phyloP scores from a whole-genome alignment of 2,888 invertebrate species.

The Lypha dubia region DNA sequence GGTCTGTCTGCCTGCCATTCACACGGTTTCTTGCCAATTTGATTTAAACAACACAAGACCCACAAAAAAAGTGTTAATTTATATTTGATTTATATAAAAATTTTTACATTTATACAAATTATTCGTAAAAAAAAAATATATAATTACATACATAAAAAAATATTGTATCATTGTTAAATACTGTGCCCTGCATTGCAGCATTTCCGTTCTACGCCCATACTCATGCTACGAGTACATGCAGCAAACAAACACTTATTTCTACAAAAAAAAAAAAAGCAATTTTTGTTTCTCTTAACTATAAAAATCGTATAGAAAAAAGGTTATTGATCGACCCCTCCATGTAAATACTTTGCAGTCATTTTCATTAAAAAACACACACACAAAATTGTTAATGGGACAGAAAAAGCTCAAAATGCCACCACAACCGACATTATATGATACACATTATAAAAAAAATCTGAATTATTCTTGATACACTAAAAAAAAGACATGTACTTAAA shows the following conservation, averaged over 20 bases:
- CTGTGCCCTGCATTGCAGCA: conserved; percentile 22
- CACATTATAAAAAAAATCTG: conserved; percentile 21
- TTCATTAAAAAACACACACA: conserved; percentile 29
- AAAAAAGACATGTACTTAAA: too few species aligned
- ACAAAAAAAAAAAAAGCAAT: conserved; percentile 2
- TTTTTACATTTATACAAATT: conserved; percentile 4
- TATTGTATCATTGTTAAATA: conserved; percentile 63
- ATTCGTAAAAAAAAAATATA: not conserved
- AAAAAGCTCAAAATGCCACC: conserved; percentile 21
- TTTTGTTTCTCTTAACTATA: conserved; percentile 13
- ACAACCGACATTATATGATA: conserved; percentile 10
- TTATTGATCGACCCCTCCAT: conserved; percentile 67
- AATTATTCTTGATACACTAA: conserved; percentile 51
- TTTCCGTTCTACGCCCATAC: conserved; percentile 70
- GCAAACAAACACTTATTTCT: conserved; percentile 1
- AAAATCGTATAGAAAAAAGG: conserved; percentile 23
- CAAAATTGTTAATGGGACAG: conserved; percentile 53
- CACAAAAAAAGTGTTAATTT: conserved; percentile 38
- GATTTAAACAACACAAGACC: not conserved
- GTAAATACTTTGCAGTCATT: conserved; percentile 35
- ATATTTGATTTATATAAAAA: not conserved
- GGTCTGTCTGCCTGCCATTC: not conserved
- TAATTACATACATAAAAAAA: conserved; percentile 18
- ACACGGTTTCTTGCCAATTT: not conserved
- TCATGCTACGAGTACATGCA: conserved; percentile 53